phyloP scores from a whole-genome alignment of 2,797 vertebrate species.

The Tiaroga cobitis region DNA sequence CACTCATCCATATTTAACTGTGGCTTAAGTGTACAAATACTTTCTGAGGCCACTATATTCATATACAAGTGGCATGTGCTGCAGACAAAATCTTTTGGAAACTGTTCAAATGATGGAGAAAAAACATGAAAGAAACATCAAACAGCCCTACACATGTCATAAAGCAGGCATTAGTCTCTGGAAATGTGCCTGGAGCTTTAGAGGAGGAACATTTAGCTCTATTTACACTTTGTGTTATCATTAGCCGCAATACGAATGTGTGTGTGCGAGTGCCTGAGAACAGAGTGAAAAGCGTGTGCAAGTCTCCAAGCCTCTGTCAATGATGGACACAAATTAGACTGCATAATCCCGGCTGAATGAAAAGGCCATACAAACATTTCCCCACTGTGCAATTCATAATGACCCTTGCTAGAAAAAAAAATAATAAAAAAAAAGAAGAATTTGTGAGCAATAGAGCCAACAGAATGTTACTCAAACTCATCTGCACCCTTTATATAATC shows the following conservation, averaged over 20 bases:
- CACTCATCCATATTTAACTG: background rate
- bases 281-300: conserved; percentile 10
- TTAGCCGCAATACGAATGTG: conserved; percentile 5
- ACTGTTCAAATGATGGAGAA: background rate
- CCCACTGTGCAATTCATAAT: conserved; percentile 51
- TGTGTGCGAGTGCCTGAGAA: background rate
- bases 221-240: conserved; percentile 11
- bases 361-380: conserved; percentile 46
- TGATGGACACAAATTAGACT: conserved; percentile 49
- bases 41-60: background rate
- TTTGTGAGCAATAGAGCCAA: conserved; percentile 26
- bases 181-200: conserved; percentile 38
- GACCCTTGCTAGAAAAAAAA: conserved; percentile 31
- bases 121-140: conserved; percentile 23
- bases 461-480: conserved; percentile 42
- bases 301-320: conserved; percentile 25
- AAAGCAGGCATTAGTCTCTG: conserved; percentile 39
- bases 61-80: background rate
- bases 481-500: conserved; percentile 42
- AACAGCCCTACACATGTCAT: conserved; percentile 14
- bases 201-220: conserved; percentile 7
- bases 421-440: conserved; percentile 29
- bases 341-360: conserved; percentile 48
- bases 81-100: conserved; percentile 10
- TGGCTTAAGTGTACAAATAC: background rate